Evolutionary conservation across 2,888 invertebrate genomes (phyloP).

Genomic region (Prenolepis imparis): DNA sequence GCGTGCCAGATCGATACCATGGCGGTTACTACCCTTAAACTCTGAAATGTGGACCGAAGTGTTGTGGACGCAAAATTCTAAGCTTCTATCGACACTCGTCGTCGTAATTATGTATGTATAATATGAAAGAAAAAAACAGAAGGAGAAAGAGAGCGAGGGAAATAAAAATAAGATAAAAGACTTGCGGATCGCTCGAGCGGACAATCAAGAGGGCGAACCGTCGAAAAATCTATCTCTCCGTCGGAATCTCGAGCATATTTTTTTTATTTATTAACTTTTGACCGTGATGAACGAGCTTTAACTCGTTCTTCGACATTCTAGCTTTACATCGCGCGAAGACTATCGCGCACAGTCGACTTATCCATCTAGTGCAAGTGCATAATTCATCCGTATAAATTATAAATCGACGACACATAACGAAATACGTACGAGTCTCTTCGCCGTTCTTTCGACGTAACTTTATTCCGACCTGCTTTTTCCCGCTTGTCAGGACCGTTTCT

Average conservation of each 20-base stretch:
- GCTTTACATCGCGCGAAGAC: background rate
- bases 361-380: slow-evolving; percentile 15
- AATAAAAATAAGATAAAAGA: background rate
- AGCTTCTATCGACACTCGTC: slow-evolving; percentile 36
- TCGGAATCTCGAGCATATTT: background rate
- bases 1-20: slow-evolving; percentile 82
- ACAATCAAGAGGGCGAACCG: background rate
- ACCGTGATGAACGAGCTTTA: background rate
- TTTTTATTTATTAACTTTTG: background rate
- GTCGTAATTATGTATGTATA: background rate
- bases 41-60: slow-evolving; percentile 78
- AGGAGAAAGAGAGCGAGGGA: background rate
- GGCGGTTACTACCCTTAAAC: slow-evolving; percentile 80
- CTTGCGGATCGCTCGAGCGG: background rate
- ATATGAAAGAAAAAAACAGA: background rate
- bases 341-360: slow-evolving; percentile 8
- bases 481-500: slow-evolving; percentile 23
- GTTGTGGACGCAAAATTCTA: slow-evolving; percentile 66
- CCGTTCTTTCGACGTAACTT: slow-evolving; percentile 5
- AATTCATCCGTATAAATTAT: slow-evolving; percentile 32
- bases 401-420: slow-evolving; percentile 15
- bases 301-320: background rate
- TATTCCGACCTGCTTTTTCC: slow-evolving; percentile 37
- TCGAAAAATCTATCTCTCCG: background rate
- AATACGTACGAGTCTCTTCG: slow-evolving; percentile 5